Evolutionary conservation across 1,140 invertebrate species (phyloP), one percentile per base, ranked within the genome.

Genomic region (Nautilus pompilius): DNA sequence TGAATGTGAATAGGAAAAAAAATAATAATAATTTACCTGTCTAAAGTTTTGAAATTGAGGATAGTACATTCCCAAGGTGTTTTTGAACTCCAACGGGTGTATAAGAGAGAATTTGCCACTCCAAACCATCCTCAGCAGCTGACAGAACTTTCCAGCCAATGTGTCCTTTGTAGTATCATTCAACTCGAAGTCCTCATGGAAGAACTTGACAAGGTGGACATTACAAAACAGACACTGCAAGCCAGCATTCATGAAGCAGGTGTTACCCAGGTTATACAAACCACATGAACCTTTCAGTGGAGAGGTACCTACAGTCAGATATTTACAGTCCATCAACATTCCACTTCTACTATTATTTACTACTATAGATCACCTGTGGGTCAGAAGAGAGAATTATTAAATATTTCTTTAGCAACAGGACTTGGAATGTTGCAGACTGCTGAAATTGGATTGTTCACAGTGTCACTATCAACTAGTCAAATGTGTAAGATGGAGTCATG

Each of bases 211-310:
- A 1, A 89, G 81, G 22, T 85, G 80, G 1, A 70, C 64, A 33
- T 78, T 81, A 60, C 71, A 74, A 56, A 81, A 68, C 29, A 90
- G 80, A 77, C 87, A 88, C 75, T 90, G 89, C 24, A 90, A 76
- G 0, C 88, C 89, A 30, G 89, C 84, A 75, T 88, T 89, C 89
- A 90, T 90, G 73, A 90, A 90, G 72, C 89, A 90, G 5, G 88
- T 90, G 72, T 89, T 89, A 49, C 89, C 89, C 28, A 90, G 81
- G 69, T 90, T 90, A 26, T 84, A 81, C 62, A 90, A 80, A 41
- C 88, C 89, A 74, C 88, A 89, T 49, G 87, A 85, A 36, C 88
- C 88, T n/a, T 85, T 80, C 20, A 69, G 57, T 17, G 76, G 74
- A 53, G 63, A 60, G 0, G 65, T 46, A 73, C 80, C 80, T 82